Base-by-base conservation (phyloP, 1,140 invertebrate genomes). In the Hyposmocoma kahamanoa region DNA sequence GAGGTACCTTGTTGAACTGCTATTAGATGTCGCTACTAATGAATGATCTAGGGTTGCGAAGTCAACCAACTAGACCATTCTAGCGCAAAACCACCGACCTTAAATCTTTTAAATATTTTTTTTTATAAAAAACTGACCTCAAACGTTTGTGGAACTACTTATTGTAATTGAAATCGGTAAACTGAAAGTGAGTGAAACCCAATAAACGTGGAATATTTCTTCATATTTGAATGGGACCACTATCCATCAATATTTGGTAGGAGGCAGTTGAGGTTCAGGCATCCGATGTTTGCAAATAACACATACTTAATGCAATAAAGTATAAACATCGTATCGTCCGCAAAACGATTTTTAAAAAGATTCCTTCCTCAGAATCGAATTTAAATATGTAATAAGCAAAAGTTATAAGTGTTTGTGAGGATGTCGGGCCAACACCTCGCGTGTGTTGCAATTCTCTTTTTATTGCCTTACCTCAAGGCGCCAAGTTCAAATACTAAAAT, bases 281-380 rank as follows among this genome's bases (percentile, higher is more conserved):
- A n/a, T n/a, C n/a, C n/a, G n/a, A n/a, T n/a, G 26, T 24, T 45
- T 9, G 39, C 45, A 67, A 64, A 64, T 48, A 62, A 61, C 59
- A 61, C 24, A 53, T 44, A 54, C n/a, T n/a, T 50, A 47, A 45
- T 51, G 47, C 21, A 20, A 22, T 47, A 59, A 62, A 55, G 52
- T 55, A 50, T 56, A 67, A 59, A 57, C n/a, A n/a, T n/a, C n/a
- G n/a, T n/a, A n/a, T n/a, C n/a, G n/a, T n/a, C n/a, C n/a, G n/a
- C n/a, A n/a, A n/a, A n/a, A n/a, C n/a, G n/a, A 53, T 57, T 53
- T 54, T 57, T 47, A 52, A 51, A 58, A 62, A 59, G 44, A 58
- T 59, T 64, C 58, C 58, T 24, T 42, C 62, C 56, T 57, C 36
- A 56, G 44, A 66, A 68, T 67, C 63, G 56, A 69, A 68, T 73